Conservation (phyloP, 2,888 invertebrate species). For the Drepana falcataria region DNA sequence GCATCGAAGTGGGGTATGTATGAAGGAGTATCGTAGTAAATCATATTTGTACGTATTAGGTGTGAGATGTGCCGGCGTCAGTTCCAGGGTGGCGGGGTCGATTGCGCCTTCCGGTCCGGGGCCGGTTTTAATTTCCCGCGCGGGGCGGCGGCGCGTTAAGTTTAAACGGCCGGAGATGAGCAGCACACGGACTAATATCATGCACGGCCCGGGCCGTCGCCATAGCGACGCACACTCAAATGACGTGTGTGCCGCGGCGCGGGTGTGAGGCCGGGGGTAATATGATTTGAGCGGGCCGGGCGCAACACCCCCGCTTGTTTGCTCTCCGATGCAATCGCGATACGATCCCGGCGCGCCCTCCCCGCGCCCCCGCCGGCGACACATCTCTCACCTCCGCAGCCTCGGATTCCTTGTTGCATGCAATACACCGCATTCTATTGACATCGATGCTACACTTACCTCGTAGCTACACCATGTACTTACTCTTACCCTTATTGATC, state of each 20-base stretch:
- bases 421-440: slow-evolving; percentile 69
- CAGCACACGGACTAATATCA: slow-evolving; percentile 74
- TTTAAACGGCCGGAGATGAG: slow-evolving; percentile 77
- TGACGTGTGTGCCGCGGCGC: slow-evolving; percentile 79
- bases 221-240: slow-evolving; percentile 83
- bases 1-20: neutral
- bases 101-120: slow-evolving; percentile 68
- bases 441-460: slow-evolving; percentile 64
- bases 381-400: slow-evolving; percentile 70
- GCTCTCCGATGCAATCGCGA: slow-evolving; percentile 79
- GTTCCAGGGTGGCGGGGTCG: slow-evolving; percentile 32
- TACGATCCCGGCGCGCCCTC: slow-evolving; percentile 49
- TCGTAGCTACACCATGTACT: slow-evolving; percentile 43
- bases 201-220: slow-evolving; percentile 82
- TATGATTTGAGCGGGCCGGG: slow-evolving; percentile 74
- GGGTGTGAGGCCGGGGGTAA: slow-evolving; percentile 73
- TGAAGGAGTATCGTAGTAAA: slow-evolving; percentile 3
- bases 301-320: slow-evolving; percentile 74
- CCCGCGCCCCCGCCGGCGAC: slow-evolving; percentile 44
- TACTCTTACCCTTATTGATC: neutral
- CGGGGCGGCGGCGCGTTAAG: slow-evolving; percentile 61
- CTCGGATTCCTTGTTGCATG: slow-evolving; percentile 73
- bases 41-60: slow-evolving; percentile 8
- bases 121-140: slow-evolving; percentile 75
- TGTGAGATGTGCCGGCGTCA: slow-evolving; percentile 12